Conservation (phyloP, 1,140 invertebrate species). For the Linepithema humile region DNA sequence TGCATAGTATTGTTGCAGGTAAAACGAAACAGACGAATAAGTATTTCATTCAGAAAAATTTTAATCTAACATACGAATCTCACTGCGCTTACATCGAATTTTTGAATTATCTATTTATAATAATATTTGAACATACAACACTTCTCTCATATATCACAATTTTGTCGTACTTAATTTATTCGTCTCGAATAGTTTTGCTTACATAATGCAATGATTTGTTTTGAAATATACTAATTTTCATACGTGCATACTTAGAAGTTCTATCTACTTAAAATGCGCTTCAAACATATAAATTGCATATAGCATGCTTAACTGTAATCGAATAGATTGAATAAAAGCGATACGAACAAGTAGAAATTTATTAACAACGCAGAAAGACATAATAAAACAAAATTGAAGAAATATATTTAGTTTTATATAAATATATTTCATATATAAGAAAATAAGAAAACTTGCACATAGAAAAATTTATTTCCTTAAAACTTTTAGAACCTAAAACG, state of each 20-base stretch:
- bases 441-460: not conserved
- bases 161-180: slow-evolving; percentile 32
- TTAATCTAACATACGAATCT: slow-evolving; percentile 25
- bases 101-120: not conserved
- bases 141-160: too few species aligned
- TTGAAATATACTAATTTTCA: not conserved
- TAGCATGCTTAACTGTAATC: not conserved
- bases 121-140: not conserved
- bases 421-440: slow-evolving; percentile 10
- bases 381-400: not conserved
- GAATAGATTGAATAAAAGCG: not conserved
- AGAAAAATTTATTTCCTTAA: not conserved
- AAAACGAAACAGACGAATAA: not conserved
- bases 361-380: not conserved
- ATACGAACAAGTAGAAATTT: not conserved
- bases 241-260: not conserved
- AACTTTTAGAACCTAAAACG: not conserved
- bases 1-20: not conserved
- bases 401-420: too few species aligned
- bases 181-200: not conserved
- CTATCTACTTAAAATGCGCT: not conserved
- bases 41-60: too few species aligned
- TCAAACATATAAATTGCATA: not conserved
- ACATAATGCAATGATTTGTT: not conserved
- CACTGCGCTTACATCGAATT: not conserved